These are phyloP conservation scores for Aleiodes alternator DNA, from an alignment of 2,888 invertebrate species.

Conservation along the genomic window DNA sequence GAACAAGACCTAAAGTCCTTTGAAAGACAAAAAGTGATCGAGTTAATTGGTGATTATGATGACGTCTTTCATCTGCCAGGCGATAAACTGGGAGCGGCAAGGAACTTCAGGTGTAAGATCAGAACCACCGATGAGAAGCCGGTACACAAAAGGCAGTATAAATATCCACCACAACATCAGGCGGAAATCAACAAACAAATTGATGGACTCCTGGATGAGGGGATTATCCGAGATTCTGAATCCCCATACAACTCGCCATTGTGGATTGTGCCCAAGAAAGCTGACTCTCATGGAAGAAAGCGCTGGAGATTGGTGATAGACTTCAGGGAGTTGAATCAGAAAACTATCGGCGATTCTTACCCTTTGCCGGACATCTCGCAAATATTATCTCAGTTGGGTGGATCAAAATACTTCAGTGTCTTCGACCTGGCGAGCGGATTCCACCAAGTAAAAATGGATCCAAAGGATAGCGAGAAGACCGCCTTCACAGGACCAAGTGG, in stretches of 20 bases:
- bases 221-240: slow-evolving; percentile 30
- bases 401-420: slow-evolving; percentile 52
- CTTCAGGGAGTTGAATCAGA: slow-evolving; percentile 56
- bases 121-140: neutral
- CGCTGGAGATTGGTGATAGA: slow-evolving; percentile 55
- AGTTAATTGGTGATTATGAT: neutral
- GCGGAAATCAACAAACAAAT: neutral
- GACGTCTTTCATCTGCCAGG: neutral
- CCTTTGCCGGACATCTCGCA: slow-evolving; percentile 55
- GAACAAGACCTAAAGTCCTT: neutral
- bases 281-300: slow-evolving; percentile 52
- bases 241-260: slow-evolving; percentile 53
- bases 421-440: slow-evolving; percentile 56
- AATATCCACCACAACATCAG: neutral
- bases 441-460: slow-evolving; percentile 50
- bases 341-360: slow-evolving; percentile 53
- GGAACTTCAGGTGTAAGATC: neutral
- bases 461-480: slow-evolving; percentile 46
- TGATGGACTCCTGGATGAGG: neutral
- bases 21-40: neutral
- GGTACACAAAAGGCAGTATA: neutral
- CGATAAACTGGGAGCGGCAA: neutral
- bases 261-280: slow-evolving; percentile 54
- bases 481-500: slow-evolving; percentile 37
- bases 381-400: slow-evolving; percentile 54